Base-by-base conservation (phyloP, 2,888 invertebrate species). In the Drosophila subsilvestris region DNA sequence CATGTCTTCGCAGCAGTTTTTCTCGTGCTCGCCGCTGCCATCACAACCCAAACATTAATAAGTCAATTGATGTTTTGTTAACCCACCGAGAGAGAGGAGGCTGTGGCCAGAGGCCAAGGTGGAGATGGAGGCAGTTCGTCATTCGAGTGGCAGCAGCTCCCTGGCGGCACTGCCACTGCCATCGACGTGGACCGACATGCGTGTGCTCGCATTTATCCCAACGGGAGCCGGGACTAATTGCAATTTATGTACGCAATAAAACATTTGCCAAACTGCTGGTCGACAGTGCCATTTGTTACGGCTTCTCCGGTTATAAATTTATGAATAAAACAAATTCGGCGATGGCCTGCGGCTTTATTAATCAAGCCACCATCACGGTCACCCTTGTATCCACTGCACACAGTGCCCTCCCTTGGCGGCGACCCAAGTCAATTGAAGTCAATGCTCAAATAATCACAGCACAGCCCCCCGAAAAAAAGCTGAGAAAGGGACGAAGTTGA, bases 241-340 rank as follows among this genome's bases (percentile, higher is more conserved):
- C 85, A 88, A 86, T 86, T 86, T 86, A 88, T 86, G 84, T 86
- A 74, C 79, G 88, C 74, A 88, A 86, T 86, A 86, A 86, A 86
- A 86, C 85, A 86, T 88, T 86, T 76, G 83, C 70, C 80, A 75
- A 83, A 80, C 83, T 74, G 80, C 51, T 58, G 51, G 61, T 59
- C 43, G 68, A 62, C 66, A 73, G 62, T 67, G 75, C 70, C 74
- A 72, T 86, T 83, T 78, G 83, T 78, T 78, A 79, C 80, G 83
- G 74, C 74, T 37, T n/a, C 37, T n/a, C 73, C 72, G 83, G 86
- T 80, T 84, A 86, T 83, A 84, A 86, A 86, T 84, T 86, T 83
- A 84, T 86, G 84, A 86, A 84, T 80, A 79, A 78, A 79, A 75
- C 79, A 63, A 51, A 61, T 50, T 65, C 37, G 55, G 59, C 47